Conservation (phyloP, 1,140 invertebrate species). For the Drosophila serrata region DNA sequence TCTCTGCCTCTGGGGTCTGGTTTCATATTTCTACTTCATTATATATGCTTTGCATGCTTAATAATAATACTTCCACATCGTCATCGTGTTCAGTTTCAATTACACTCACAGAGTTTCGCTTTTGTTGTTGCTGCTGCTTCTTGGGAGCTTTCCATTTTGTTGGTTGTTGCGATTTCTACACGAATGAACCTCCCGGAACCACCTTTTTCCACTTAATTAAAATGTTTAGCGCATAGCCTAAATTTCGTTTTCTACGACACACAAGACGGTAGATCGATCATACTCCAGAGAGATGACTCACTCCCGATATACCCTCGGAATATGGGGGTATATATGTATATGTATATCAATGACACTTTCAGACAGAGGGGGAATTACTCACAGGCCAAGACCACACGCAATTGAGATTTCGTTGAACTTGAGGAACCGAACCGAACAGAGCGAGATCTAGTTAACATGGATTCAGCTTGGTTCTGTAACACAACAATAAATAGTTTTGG, state of each 20-base stretch:
- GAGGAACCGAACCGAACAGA: slow-evolving; percentile 35
- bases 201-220: slow-evolving; percentile 78
- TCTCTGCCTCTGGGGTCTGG: slow-evolving; percentile 55
- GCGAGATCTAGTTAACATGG: slow-evolving; percentile 33
- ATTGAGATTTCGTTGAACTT: slow-evolving; percentile 70
- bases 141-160: slow-evolving; percentile 78
- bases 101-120: slow-evolving; percentile 77
- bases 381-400: slow-evolving; percentile 52
- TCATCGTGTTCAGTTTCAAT: slow-evolving; percentile 82
- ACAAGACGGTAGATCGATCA: not conserved
- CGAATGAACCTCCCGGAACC: slow-evolving; percentile 16
- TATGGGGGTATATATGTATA: slow-evolving; percentile 58
- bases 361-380: slow-evolving; percentile 36
- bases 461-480: slow-evolving; percentile 29
- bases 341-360: slow-evolving; percentile 74
- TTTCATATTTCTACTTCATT: slow-evolving; percentile 82
- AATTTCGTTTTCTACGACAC: slow-evolving; percentile 68
- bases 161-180: slow-evolving; percentile 76
- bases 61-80: slow-evolving; percentile 82
- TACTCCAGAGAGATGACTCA: slow-evolving; percentile 15
- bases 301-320: slow-evolving; percentile 11
- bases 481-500: slow-evolving; percentile 81
- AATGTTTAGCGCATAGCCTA: slow-evolving; percentile 81
- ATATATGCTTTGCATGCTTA: slow-evolving; percentile 84
- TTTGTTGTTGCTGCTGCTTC: slow-evolving; percentile 55